These are phyloP conservation scores for Echinarachnius parma DNA, from an alignment of 53 echinoderm and acorn worm species.

Conservation along the genomic window DNA sequence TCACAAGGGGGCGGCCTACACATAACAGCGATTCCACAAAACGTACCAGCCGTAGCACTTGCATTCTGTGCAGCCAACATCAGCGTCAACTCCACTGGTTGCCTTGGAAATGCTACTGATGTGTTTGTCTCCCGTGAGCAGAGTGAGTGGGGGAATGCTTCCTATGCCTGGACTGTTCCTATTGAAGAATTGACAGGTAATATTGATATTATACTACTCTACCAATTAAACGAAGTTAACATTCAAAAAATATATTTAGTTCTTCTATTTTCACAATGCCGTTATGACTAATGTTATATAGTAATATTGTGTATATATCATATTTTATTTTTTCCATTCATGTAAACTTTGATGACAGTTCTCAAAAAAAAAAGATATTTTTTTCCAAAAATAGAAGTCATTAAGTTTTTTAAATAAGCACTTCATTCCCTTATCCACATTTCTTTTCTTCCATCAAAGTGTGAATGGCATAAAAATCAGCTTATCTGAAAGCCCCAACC, in stretches of 20 bases:
- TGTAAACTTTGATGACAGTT: too few relatives aligned
- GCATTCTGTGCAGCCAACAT: constrained; percentile 16
- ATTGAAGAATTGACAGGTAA: constrained; percentile 2
- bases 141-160: not conserved
- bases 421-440: too few relatives aligned
- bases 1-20: not conserved
- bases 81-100: not conserved
- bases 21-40: not conserved
- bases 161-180: constrained; percentile 13
- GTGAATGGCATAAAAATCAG: constrained; percentile 1
- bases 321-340: too few relatives aligned
- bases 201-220: not conserved
- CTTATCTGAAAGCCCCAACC: constrained; percentile 2
- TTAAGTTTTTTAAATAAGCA: too few relatives aligned
- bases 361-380: too few relatives aligned
- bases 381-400: too few relatives aligned
- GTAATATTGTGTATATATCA: too few relatives aligned
- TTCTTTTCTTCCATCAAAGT: too few relatives aligned
- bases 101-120: not conserved
- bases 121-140: not conserved
- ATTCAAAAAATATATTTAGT: not conserved
- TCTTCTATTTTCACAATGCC: not conserved
- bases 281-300: too few relatives aligned
- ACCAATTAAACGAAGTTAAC: too few relatives aligned
- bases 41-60: not conserved